These are phyloP conservation scores for Lithobates sylvaticus DNA, from an alignment of 2,797 vertebrate species.

Conservation along the genomic window DNA sequence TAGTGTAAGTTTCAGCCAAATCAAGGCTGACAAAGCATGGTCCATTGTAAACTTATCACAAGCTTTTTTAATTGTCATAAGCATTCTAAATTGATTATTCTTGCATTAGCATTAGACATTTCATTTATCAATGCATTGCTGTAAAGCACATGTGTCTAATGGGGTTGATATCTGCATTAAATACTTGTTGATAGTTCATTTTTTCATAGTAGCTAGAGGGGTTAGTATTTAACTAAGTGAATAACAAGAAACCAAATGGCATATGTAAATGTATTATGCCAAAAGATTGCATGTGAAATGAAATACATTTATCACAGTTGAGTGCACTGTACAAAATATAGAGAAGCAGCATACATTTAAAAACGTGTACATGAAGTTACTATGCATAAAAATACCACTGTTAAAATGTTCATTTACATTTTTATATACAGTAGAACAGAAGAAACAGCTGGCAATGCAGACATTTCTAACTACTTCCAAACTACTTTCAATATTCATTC, in stretches of 20 bases:
- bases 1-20: constrained; percentile 95
- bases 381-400: neutral
- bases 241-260: constrained; percentile 61
- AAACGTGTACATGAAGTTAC: neutral
- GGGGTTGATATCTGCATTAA: constrained; percentile 79
- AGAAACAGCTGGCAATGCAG: too few relatives aligned
- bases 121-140: constrained; percentile 87
- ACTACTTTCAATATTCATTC: too few relatives aligned
- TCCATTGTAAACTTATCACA: constrained; percentile 82
- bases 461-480: too few relatives aligned
- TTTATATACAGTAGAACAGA: too few relatives aligned
- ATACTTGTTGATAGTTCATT: constrained; percentile 81
- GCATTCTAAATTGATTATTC: constrained; percentile 93
- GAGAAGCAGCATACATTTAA: neutral
- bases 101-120: constrained; percentile 85
- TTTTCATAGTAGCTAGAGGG: constrained; percentile 84
- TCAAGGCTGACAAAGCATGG: constrained; percentile 93
- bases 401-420: too few relatives aligned
- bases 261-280: constrained; percentile 35
- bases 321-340: neutral
- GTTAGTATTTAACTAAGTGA: constrained; percentile 78
- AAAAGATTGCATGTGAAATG: neutral
- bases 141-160: constrained; percentile 85
- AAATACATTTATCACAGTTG: constrained; percentile 33
- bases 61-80: constrained; percentile 93